Conservation (phyloP, 2,113 vertebrate species). For the Tor tambroides region DNA sequence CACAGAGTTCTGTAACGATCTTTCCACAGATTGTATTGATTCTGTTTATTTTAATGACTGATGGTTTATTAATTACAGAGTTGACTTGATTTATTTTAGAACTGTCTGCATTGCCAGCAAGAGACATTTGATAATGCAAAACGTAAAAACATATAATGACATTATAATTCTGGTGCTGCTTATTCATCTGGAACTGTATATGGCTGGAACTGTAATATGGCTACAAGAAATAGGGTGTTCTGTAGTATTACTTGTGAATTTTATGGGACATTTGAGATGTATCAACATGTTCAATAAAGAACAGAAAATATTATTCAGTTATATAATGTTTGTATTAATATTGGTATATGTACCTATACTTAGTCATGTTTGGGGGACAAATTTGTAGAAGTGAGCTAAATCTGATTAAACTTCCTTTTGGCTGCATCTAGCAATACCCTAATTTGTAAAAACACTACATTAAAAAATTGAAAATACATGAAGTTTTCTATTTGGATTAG, state of each 20-base stretch:
- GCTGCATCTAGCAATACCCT: not conserved
- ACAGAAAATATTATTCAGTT: not conserved
- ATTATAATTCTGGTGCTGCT: not conserved
- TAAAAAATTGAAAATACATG: not conserved
- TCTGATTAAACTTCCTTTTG: not conserved
- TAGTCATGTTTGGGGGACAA: not conserved
- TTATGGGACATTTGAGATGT: not conserved
- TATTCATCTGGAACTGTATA: not conserved
- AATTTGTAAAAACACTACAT: not conserved
- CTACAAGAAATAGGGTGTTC: not conserved
- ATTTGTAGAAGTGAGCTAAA: not conserved
- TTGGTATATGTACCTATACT: not conserved
- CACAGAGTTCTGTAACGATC: not conserved
- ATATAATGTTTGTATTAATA: not conserved
- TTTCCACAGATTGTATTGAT: not conserved
- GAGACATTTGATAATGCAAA: not conserved
- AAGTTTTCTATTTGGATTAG: not conserved
- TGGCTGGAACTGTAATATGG: not conserved
- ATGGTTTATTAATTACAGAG: not conserved
- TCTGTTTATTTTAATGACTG: not conserved
- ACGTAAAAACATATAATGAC: not conserved
- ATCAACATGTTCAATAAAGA: not conserved
- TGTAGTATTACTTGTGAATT: not conserved
- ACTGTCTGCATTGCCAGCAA: not conserved
- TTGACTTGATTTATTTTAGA: not conserved